phyloP scores from a whole-genome alignment of 1,140 invertebrate genomes.

The Panagrolaimus sp. region DNA sequence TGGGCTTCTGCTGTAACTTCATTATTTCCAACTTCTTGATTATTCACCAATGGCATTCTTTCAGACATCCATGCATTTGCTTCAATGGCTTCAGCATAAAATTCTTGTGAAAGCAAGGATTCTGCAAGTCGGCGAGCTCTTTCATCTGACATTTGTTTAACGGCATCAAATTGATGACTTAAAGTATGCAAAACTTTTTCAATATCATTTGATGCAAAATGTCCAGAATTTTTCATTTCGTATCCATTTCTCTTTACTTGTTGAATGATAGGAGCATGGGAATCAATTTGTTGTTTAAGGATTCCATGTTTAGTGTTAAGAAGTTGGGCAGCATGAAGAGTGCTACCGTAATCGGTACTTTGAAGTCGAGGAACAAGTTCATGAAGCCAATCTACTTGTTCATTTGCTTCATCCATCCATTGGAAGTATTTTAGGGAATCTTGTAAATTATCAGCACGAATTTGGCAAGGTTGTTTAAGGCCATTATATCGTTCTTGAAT shows the following conservation, averaged over 20 bases:
- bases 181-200: constrained; percentile 65
- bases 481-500: constrained; percentile 68
- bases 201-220: constrained; percentile 73
- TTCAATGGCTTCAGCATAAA: constrained; percentile 78
- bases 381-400: constrained; percentile 93
- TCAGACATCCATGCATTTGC: constrained; percentile 72
- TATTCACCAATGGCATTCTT: constrained; percentile 68
- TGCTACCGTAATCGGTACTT: constrained; percentile 85
- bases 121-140: constrained; percentile 74
- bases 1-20: constrained; percentile 74
- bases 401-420: constrained; percentile 79
- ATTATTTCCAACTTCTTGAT: constrained; percentile 76
- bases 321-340: constrained; percentile 90
- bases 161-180: constrained; percentile 57
- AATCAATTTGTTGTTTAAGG: constrained; percentile 75
- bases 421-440: constrained; percentile 78
- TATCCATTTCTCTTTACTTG: constrained; percentile 69
- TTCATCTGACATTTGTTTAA: constrained; percentile 72
- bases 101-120: constrained; percentile 78
- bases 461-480: constrained; percentile 80
- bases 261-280: constrained; percentile 74
- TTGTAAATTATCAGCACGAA: constrained; percentile 78
- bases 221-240: constrained; percentile 72
- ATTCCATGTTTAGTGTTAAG: constrained; percentile 90
- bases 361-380: constrained; percentile 88